Base-by-base conservation (phyloP, 2,888 invertebrate species). In the Adineta ricciae region DNA sequence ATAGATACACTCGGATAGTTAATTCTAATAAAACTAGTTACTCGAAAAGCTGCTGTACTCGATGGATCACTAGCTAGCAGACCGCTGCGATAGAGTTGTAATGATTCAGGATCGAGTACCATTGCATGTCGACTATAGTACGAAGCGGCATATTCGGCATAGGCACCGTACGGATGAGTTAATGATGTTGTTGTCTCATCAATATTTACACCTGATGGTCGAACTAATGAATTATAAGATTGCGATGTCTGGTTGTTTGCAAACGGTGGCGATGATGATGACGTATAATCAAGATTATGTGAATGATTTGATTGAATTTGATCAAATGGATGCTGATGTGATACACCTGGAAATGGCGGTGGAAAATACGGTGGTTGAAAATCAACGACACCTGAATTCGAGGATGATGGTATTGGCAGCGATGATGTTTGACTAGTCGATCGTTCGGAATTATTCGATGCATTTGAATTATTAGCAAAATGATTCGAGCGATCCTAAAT, bases 131-230 rank as follows among this genome's bases (percentile, higher is more conserved):
- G 46, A 38, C 83, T 73, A 50, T 85, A 85, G 46, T 85, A 85
- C 9, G 85, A 85, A 19, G 83, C 83, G 19, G 85, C 85, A 72
- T 85, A 85, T 36, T 85, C 85, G 11, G 85, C 38, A 49, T 85
- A 85, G 27, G 85, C 85, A 41, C 78, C 41, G 36, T 46, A 49
- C 9, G 85, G 83, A 72, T 85, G 83, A 83, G 64, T 72, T 21
- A 21, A 50, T 41, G 38, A 41, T 36, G 83, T 64, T 32, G 83
- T 21, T 27, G 50, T 56, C 24, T 84, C 82, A 82, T 82, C 78
- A 41, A 38, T 78, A 78, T 41, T 41, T n/a, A 78, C 41, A 41
- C 78, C 78, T n/a, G 78, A 41, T 41, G 78, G 41, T 41, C 78
- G 78, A 78, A 78, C 41, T 38, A 78, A 78, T 32, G 64, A 64